Evolutionary conservation across 2,888 invertebrate genomes (phyloP).

Genomic region (Temnothorax ravouxi): DNA sequence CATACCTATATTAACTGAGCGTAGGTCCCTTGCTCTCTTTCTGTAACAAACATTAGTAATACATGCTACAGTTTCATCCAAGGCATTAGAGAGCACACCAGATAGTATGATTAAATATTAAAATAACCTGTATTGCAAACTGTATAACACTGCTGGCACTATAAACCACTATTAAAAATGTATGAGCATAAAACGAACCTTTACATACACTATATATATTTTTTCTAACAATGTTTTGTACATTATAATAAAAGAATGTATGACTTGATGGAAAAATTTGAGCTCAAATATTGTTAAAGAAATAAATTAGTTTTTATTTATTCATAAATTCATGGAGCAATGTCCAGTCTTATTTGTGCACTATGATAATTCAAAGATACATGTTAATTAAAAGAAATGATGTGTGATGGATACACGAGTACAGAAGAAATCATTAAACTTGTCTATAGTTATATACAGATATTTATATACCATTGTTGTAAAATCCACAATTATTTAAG

Average conservation of each 20-base stretch:
- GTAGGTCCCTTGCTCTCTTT: slow-evolving; percentile 7
- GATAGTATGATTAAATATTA: slow-evolving; percentile 15
- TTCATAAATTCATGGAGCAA: neutral
- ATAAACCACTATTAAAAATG: neutral
- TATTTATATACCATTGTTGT: too few relatives aligned
- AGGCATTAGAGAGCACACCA: neutral
- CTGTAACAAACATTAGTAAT: slow-evolving; percentile 4
- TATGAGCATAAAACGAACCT: neutral
- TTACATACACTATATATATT: neutral
- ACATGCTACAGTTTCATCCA: neutral
- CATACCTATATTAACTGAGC: neutral
- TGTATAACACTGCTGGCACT: neutral
- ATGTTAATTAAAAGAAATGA: neutral
- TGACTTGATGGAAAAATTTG: neutral
- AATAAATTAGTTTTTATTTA: neutral
- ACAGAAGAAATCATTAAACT: neutral
- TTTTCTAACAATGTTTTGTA: neutral
- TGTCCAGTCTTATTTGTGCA: neutral
- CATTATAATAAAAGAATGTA: neutral
- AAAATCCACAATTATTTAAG: neutral
- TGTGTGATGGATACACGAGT: neutral
- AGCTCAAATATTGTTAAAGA: slow-evolving; percentile 21
- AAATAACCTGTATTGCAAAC: neutral
- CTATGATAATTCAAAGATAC: neutral
- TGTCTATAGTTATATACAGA: neutral